phyloP scores from a whole-genome alignment of 2,797 vertebrate species.

The Chrosomus eos region DNA sequence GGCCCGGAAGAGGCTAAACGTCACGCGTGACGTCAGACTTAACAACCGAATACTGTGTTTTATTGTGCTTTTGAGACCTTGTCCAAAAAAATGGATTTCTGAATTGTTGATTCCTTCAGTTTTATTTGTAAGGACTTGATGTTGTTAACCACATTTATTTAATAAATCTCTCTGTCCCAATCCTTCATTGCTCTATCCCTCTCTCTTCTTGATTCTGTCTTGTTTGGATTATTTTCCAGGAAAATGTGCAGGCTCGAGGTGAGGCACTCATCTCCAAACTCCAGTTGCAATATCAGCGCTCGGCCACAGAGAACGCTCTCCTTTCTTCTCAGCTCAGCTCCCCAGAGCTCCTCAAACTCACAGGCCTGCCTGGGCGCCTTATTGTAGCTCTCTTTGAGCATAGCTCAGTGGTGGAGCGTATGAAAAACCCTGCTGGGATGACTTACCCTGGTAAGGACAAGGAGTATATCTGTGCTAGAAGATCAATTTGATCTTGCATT shows the following conservation, averaged over 20 bases:
- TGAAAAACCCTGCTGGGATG: conserved; percentile 77
- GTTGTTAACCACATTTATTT: background rate
- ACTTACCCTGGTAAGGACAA: conserved; percentile 84
- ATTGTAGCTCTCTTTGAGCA: conserved; percentile 89
- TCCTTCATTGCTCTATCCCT: background rate
- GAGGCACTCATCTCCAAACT: conserved; percentile 85
- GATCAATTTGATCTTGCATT: background rate
- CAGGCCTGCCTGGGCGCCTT: conserved; percentile 85
- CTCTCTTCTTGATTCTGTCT: background rate
- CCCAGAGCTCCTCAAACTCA: conserved; percentile 79
- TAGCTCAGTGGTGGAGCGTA: conserved; percentile 82
- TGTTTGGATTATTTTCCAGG: conserved; percentile 62
- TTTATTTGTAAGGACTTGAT: background rate
- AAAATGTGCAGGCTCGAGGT: conserved; percentile 72
- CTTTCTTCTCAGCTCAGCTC: conserved; percentile 78
- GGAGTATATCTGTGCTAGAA: background rate
- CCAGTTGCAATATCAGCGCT: conserved; percentile 83
- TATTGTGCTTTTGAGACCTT: too few species aligned
- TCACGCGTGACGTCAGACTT: too few species aligned
- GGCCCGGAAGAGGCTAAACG: too few species aligned
- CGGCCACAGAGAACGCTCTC: conserved; percentile 88
- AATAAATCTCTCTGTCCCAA: background rate
- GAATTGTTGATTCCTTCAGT: too few species aligned
- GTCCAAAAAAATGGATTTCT: too few species aligned
- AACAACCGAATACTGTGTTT: background rate